Evolutionary conservation across 1,140 invertebrate species (phyloP).

Genomic region (Whitmania pigra): DNA sequence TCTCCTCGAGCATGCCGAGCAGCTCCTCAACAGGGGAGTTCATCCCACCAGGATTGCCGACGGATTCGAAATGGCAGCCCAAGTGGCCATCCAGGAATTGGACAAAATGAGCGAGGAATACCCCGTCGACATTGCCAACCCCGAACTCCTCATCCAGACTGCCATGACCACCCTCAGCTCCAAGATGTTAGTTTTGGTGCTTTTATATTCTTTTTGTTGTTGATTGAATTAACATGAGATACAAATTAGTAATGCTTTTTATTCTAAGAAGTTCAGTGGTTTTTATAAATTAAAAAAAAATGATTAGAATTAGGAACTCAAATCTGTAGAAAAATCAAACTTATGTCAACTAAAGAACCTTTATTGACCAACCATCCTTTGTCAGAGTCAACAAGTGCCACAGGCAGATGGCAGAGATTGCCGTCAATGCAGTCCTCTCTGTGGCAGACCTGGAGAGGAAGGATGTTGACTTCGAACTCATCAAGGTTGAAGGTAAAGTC

Average conservation of each 20-base stretch:
- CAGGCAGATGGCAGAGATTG: constrained; percentile 94
- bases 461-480: constrained; percentile 98
- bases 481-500: constrained; percentile 96
- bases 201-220: neutral
- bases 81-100: constrained; percentile 71
- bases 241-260: too few species aligned
- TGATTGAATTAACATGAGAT: neutral
- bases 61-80: constrained; percentile 92
- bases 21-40: constrained; percentile 85
- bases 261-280: too few species aligned
- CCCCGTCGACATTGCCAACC: constrained; percentile 64
- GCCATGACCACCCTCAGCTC: constrained; percentile 97
- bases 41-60: constrained; percentile 98
- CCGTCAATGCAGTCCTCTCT: constrained; percentile 84
- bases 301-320: too few species aligned
- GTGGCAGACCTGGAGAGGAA: constrained; percentile 83
- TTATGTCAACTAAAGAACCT: too few species aligned
- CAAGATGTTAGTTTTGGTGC: constrained; percentile 65
- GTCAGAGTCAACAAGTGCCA: constrained; percentile 53
- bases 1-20: constrained; percentile 84
- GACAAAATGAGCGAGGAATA: constrained; percentile 79
- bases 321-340: too few species aligned
- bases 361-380: constrained; percentile 19
- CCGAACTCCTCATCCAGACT: constrained; percentile 75
- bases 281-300: too few species aligned